Percentiles rank a stretch among this genome's conserved stretches.
phyloP scores from a whole-genome alignment of 1,140 invertebrate species.

The Drosophila prosaltans region DNA sequence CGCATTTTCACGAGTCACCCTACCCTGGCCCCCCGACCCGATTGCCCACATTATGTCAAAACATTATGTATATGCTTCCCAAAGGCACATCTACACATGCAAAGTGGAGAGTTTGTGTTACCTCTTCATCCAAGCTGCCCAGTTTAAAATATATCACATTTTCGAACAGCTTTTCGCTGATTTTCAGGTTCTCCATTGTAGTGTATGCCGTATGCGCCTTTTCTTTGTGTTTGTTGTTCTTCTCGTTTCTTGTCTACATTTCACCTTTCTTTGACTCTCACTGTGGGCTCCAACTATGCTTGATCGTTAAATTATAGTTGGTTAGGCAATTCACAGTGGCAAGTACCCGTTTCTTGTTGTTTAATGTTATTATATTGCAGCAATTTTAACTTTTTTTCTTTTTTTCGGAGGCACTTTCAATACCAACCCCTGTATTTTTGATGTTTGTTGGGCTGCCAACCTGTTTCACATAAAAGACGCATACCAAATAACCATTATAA shows the following conservation, averaged over 20 bases:
- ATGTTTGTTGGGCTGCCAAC: constrained; percentile 5
- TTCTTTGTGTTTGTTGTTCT: constrained; percentile 33
- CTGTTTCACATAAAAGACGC: neutral
- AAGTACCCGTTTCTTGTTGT: neutral
- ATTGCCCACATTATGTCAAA: constrained; percentile 36
- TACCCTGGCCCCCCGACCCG: constrained; percentile 27
- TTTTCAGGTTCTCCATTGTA: constrained; percentile 69
- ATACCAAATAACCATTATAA: neutral
- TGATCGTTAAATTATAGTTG: neutral
- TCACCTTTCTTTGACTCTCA: neutral
- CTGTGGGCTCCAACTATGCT: neutral
- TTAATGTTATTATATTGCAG: neutral
- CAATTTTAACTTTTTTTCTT: neutral
- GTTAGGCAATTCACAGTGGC: neutral
- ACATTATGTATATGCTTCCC: constrained; percentile 26
- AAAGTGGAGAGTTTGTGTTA: constrained; percentile 40
- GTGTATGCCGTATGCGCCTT: constrained; percentile 23
- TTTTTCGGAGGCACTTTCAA: constrained; percentile 10
- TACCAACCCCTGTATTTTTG: constrained; percentile 7
- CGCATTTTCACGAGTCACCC: constrained; percentile 63
- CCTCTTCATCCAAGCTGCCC: constrained; percentile 77
- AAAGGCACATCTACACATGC: constrained; percentile 23
- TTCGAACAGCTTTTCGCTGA: constrained; percentile 76
- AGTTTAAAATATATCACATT: constrained; percentile 76
- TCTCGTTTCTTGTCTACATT: constrained; percentile 11